phyloP scores from a whole-genome alignment of 2,888 invertebrate species.

The Macaria notata region DNA sequence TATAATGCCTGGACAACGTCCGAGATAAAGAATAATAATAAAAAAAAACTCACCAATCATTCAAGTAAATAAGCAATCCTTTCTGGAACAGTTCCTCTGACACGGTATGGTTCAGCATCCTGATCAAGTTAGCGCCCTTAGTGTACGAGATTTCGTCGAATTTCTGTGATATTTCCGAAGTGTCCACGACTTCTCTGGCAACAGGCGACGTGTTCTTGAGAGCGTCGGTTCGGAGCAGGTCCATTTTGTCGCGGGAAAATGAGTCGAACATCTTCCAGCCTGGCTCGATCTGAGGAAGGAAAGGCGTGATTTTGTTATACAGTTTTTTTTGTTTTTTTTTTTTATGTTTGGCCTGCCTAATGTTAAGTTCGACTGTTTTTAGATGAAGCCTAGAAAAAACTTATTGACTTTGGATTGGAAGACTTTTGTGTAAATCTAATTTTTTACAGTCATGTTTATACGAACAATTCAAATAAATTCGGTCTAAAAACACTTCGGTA shows the following conservation, averaged over 20 bases:
- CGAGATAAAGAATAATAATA: background rate
- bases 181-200: constrained; percentile 73
- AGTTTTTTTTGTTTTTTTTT: too few relatives aligned
- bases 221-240: constrained; percentile 77
- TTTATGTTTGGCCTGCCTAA: too few relatives aligned
- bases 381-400: too few relatives aligned
- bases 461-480: too few relatives aligned
- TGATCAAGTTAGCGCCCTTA: constrained; percentile 82
- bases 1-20: too few relatives aligned
- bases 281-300: constrained; percentile 73
- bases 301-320: background rate
- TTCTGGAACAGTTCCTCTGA: constrained; percentile 75
- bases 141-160: constrained; percentile 82
- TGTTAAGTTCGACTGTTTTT: too few relatives aligned
- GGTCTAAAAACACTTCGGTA: too few relatives aligned
- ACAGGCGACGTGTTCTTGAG: constrained; percentile 81
- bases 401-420: too few relatives aligned
- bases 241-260: constrained; percentile 79
- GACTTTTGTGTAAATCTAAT: too few relatives aligned
- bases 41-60: constrained; percentile 72
- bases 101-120: constrained; percentile 83
- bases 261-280: constrained; percentile 80
- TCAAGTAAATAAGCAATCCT: constrained; percentile 78
- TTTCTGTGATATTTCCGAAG: constrained; percentile 81
- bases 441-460: too few relatives aligned